Evolutionary conservation across 2,113 vertebrate genomes (phyloP).

Genomic region (Leucopsar rothschildi): DNA sequence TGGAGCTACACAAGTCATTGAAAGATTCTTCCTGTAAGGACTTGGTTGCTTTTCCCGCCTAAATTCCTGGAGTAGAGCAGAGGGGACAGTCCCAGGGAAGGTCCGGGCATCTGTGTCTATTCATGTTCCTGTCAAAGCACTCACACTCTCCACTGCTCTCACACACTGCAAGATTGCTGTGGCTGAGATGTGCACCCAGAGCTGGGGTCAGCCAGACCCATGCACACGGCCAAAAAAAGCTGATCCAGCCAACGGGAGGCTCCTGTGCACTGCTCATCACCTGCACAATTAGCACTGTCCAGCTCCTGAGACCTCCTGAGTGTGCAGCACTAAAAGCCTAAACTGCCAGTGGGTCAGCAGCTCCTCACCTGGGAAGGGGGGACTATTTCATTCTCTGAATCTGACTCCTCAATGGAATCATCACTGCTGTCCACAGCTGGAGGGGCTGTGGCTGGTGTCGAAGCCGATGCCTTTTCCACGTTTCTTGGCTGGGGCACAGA

Average conservation of each 20-base stretch:
- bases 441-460: background rate
- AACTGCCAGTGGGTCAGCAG: accelerated
- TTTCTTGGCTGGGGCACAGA: background rate
- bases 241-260: background rate
- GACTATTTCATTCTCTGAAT: slow-evolving; percentile 39
- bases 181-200: background rate
- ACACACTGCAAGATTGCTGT: background rate
- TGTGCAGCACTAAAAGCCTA: accelerated
- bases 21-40: background rate
- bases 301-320: background rate
- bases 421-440: background rate
- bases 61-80: background rate
- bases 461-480: background rate
- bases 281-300: background rate
- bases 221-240: accelerated
- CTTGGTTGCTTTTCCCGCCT: background rate
- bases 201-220: background rate
- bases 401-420: slow-evolving; percentile 37
- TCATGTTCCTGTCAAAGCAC: background rate
- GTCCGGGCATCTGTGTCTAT: background rate
- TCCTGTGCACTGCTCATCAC: background rate
- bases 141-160: background rate
- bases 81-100: background rate
- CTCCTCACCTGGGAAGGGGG: slow-evolving; percentile 41
- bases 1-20: background rate